Evolutionary conservation across 2,797 vertebrate species (phyloP), one percentile per base, ranked within the genome.

Genomic region (Esox lucius): DNA sequence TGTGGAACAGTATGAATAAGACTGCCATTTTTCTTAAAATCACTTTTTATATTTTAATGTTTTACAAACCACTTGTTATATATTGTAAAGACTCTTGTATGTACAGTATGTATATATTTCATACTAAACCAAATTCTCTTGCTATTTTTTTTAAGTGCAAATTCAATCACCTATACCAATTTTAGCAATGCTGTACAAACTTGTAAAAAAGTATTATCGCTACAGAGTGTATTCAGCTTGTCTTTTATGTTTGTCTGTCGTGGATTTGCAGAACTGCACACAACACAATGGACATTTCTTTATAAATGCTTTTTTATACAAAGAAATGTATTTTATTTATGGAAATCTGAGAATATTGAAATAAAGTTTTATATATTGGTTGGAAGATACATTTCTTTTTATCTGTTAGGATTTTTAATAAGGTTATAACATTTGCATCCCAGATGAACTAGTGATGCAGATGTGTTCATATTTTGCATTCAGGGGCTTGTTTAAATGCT

Each of bases 1-100:
- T 82, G 68, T 85, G 86, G 87, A 83, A 85, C 88, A 77, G 19
- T 86, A 85, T 88, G 91, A 91, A 91, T 90, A 88, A 85, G 94
- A 96, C 97, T 96, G 96, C 97, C 96, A 95, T 97, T 82, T 97
- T 97, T 95, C 96, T 91, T 93, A 94, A 84, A 80, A 90, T 84
- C 91, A 89, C 90, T 94, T 95, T 95, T 95, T 94, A 94, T 90
- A 94, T 91, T 93, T 93, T 90, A 92, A 91, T 94, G 95, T 95
- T 94, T 95, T 95, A 88, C 59, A 72, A 86, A 93, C 94, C 93
- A 94, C 93, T 94, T 96, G 94, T 94, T 95, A 91, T 92, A 96
- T 92, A 93, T 91, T 84, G 91, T 95, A 89, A 94, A 91, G 93
- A 94, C 93, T 92, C 90, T 89, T 91, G 87, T 28, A 1, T 95